phyloP scores from a whole-genome alignment of 2,113 vertebrate genomes.

The Aptenodytes patagonicus region DNA sequence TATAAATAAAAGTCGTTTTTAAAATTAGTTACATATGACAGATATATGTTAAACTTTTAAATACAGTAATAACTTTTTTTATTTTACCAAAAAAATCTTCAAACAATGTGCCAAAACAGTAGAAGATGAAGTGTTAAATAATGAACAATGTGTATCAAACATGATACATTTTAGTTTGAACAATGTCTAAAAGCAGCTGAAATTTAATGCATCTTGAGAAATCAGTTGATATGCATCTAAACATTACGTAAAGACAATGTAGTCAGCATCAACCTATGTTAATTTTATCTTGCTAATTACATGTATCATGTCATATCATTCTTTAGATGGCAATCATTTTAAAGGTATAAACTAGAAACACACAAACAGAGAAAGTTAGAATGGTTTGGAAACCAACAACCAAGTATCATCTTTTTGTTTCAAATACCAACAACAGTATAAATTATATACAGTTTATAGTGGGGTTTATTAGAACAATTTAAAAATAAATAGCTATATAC shows the following conservation, averaged over 20 bases:
- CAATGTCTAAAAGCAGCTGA: neutral
- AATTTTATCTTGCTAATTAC: neutral
- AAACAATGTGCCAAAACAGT: neutral
- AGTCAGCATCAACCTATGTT: neutral
- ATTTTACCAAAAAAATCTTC: neutral
- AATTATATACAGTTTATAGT: neutral
- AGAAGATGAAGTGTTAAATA: conserved; percentile 1
- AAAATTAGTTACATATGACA: neutral
- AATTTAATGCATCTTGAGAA: conserved; percentile 29
- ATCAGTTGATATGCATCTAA: neutral
- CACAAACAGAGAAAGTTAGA: neutral
- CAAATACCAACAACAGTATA: neutral
- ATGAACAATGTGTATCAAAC: conserved; percentile 5
- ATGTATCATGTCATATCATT: neutral
- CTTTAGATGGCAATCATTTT: neutral
- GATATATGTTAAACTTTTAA: neutral
- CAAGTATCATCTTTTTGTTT: neutral
- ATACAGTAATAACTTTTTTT: neutral
- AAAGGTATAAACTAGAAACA: neutral
- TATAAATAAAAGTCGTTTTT: neutral
- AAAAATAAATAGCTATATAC: neutral
- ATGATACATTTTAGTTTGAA: neutral
- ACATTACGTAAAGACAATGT: neutral
- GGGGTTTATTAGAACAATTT: neutral
- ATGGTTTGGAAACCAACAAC: neutral